Base-by-base conservation (phyloP, 2,797 vertebrate genomes). In the Enteromius afrohamiltoni region DNA sequence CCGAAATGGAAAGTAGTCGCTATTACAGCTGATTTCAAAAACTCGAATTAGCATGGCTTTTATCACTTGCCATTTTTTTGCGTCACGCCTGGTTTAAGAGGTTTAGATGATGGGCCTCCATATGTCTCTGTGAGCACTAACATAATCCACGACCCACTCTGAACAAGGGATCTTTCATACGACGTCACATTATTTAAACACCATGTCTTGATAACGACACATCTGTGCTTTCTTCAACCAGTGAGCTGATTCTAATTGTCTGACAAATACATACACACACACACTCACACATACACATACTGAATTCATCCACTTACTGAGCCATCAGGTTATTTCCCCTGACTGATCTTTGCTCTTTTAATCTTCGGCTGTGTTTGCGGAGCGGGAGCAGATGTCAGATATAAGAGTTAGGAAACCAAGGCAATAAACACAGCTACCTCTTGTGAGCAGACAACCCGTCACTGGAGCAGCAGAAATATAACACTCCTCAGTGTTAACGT, bases 361-460 rank as follows among this genome's bases (percentile, higher is more conserved):
- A 69, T 86, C 79, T 55, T 84, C 73, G 84, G 82, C 70, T 64
- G 29, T 60, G 31, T 80, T 88, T 82, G 77, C 85, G 84, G 85
- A 91, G 88, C 77, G 90, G 88, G 86, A 86, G 83, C 88, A 86
- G 73, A 90, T 90, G 90, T 91, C 89, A 91, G 88, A 85, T 62
- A 77, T 64, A 53, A 53, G 70, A 80, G 83, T 70, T 81, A 65
- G 31, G 68, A 65, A 77, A 51, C 29, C 26, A 34, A 53, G 80
- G 23, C 76, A 81, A 73, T 82, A 79, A 75, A 80, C 65, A 45
- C 34, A 53, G 16, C 21, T 69, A 42, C 49, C 69, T 86, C 85
- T 86, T 60, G 21, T 47, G 49, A 69, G 64, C 45, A 53, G 76
- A 82, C 75, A 68, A 80, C 81, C 84, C 55, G 77, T 82, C 87